A percentile compares a stretch with the other conserved stretches of the same genome.
These are phyloP conservation scores for Strongylocentrotus purpuratus DNA, from an alignment of 35 echinoderm and acorn worm species.

Conservation along the genomic window DNA sequence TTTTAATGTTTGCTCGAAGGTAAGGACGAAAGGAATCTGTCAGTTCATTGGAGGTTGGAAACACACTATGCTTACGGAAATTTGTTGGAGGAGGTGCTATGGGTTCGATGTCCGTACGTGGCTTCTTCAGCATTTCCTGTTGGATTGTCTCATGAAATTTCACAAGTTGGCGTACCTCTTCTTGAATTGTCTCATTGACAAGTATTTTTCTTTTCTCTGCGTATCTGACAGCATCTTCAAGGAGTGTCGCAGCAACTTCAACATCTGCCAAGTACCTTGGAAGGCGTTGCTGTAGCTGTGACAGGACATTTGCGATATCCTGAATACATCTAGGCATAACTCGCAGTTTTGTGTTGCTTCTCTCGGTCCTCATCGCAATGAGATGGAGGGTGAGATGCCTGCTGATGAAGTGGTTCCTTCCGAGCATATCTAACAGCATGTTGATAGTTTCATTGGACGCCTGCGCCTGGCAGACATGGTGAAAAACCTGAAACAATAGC, in stretches of 20 bases:
- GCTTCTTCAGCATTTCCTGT: background rate
- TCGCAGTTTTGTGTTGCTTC: background rate
- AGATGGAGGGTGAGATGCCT: conserved; percentile 56
- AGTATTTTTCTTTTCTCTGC: conserved; percentile 19
- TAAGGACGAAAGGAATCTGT: conserved; percentile 20
- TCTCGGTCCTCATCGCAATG: conserved; percentile 14
- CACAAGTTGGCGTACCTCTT: conserved; percentile 30
- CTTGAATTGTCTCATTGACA: conserved; percentile 45
- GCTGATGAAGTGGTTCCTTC: conserved; percentile 53
- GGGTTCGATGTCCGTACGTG: background rate
- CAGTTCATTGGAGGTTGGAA: conserved; percentile 53
- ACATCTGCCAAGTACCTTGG: conserved; percentile 58
- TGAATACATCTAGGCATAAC: conserved; percentile 49
- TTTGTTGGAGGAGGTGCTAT: conserved; percentile 49
- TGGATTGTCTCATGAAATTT: conserved; percentile 43
- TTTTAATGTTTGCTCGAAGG: conserved; percentile 29
- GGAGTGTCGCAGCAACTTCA: conserved; percentile 53
- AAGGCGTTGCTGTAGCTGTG: conserved; percentile 36
- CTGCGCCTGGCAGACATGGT: conserved; percentile 62
- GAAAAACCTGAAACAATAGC: conserved; percentile 50
- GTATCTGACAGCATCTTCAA: conserved; percentile 50
- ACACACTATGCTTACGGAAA: conserved; percentile 52
- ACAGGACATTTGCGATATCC: conserved; percentile 21
- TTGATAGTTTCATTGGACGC: conserved; percentile 58
- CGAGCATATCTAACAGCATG: conserved; percentile 53